Conservation (phyloP, 1,140 invertebrate genomes). For the Drosophila carrolli region DNA sequence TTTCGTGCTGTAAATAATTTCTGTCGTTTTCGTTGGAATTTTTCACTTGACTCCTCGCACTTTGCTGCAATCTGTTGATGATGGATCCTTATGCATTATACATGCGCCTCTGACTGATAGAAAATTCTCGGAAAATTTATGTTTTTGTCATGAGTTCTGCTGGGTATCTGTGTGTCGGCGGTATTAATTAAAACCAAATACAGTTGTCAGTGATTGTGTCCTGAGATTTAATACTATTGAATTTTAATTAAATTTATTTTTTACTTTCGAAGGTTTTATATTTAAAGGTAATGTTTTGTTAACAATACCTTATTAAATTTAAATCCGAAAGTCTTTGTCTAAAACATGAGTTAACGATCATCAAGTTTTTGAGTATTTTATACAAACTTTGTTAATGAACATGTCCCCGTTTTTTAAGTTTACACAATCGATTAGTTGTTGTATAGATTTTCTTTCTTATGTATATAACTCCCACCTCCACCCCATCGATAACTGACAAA, state of each 20-base stretch:
- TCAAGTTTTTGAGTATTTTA: too few relatives aligned
- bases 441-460: not conserved
- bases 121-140: slow-evolving; percentile 39
- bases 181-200: slow-evolving; percentile 6
- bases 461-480: not conserved
- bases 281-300: too few relatives aligned
- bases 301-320: too few relatives aligned
- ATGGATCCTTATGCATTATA: slow-evolving; percentile 50
- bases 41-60: slow-evolving; percentile 40
- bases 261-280: too few relatives aligned
- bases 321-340: too few relatives aligned
- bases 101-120: slow-evolving; percentile 40
- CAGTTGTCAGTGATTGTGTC: not conserved
- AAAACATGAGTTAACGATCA: too few relatives aligned
- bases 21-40: slow-evolving; percentile 36
- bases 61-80: slow-evolving; percentile 46
- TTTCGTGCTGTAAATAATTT: slow-evolving; percentile 43
- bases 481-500: slow-evolving; percentile 21
- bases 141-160: slow-evolving; percentile 29
- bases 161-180: not conserved
- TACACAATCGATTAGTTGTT: slow-evolving; percentile 1
- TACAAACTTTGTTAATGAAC: too few relatives aligned
- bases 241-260: too few relatives aligned
- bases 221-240: not conserved
- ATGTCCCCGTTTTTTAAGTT: not conserved